These are phyloP conservation scores for Diorhabda elongata DNA, from an alignment of 1,140 invertebrate genomes.

Conservation along the genomic window DNA sequence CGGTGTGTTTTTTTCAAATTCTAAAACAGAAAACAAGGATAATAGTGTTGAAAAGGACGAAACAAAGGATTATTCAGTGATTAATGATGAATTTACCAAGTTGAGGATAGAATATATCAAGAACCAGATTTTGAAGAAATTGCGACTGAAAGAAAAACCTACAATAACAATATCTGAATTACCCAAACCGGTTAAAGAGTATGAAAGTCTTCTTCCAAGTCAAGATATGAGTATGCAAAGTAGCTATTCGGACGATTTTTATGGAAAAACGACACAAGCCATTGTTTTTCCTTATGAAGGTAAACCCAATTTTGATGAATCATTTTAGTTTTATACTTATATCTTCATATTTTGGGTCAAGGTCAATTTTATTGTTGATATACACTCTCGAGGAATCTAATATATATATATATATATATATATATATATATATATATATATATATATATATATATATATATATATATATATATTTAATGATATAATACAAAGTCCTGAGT, in stretches of 20 bases:
- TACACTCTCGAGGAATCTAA: too few species aligned
- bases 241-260: constrained; percentile 65
- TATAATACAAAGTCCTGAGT: too few species aligned
- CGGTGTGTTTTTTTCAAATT: constrained; percentile 31
- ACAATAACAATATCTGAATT: constrained; percentile 57
- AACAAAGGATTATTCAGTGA: constrained; percentile 35
- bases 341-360: too few species aligned
- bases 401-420: too few species aligned
- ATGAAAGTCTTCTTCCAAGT: constrained; percentile 47
- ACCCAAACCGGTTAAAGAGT: constrained; percentile 66
- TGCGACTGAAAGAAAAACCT: constrained; percentile 69
- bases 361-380: too few species aligned
- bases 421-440: too few species aligned
- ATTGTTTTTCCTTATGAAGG: constrained; percentile 73
- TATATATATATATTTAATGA: too few species aligned
- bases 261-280: constrained; percentile 73
- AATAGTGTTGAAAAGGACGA: constrained; percentile 27
- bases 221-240: constrained; percentile 49
- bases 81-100: constrained; percentile 52
- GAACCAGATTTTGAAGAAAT: constrained; percentile 73
- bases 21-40: constrained; percentile 29
- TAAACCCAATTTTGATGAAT: constrained; percentile 36
- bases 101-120: constrained; percentile 73
- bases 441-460: too few species aligned
- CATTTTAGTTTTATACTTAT: too few species aligned